Evolutionary conservation across 2,113 vertebrate species (phyloP).

Genomic region (Synodontis membranacea): DNA sequence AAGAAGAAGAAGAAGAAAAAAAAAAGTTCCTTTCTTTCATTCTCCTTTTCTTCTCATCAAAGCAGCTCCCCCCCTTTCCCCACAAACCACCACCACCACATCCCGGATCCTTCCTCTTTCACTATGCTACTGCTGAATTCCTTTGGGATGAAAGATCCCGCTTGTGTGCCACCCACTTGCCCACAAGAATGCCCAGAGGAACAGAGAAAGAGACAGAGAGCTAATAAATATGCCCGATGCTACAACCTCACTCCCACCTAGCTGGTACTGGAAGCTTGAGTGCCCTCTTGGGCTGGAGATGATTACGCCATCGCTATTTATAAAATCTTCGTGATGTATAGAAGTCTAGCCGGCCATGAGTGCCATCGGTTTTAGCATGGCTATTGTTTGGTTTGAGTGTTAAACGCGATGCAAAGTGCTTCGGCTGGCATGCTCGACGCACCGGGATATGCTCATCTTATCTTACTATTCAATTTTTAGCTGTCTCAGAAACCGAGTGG

Average conservation of each 20-base stretch:
- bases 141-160: conserved; percentile 61
- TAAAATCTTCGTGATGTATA: conserved; percentile 36
- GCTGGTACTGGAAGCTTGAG: conserved; percentile 27
- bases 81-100: conserved; percentile 30
- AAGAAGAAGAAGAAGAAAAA: too few species aligned
- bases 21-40: conserved; percentile 38
- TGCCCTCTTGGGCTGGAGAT: conserved; percentile 31
- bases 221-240: conserved; percentile 56
- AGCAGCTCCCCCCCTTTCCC: conserved; percentile 40
- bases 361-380: not conserved
- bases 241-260: conserved; percentile 46
- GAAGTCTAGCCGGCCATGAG: not conserved
- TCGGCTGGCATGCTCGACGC: not conserved
- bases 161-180: conserved; percentile 63
- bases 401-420: conserved; percentile 1
- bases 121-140: conserved; percentile 60
- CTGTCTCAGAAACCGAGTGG: conserved; percentile 5
- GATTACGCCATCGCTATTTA: conserved; percentile 56
- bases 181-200: conserved; percentile 57
- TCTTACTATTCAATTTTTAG: not conserved
- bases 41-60: conserved; percentile 33
- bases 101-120: conserved; percentile 47
- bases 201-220: conserved; percentile 43
- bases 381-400: conserved; percentile 35
- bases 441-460: conserved; percentile 34